Evolutionary conservation across 2,888 invertebrate species (phyloP).

Genomic region (Cerastoderma edule): DNA sequence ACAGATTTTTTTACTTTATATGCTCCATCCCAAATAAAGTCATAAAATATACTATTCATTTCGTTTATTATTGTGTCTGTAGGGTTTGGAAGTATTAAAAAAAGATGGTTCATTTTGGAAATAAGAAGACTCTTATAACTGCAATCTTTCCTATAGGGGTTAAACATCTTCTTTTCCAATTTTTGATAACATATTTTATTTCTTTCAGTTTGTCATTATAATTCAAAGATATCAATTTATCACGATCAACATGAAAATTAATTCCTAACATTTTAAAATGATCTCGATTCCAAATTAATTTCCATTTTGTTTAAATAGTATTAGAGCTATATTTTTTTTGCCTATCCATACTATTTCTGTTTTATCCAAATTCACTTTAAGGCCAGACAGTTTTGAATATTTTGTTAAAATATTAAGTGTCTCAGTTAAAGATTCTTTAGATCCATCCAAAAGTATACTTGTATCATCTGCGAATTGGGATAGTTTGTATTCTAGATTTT

Average conservation of each 20-base stretch:
- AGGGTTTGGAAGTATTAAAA: neutral
- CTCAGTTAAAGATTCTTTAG: neutral
- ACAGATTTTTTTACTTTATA: constrained; percentile 4
- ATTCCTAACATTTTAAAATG: neutral
- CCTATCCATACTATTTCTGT: neutral
- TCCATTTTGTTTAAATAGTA: constrained; percentile 2
- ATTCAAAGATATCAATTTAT: too few species aligned
- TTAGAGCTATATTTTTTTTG: constrained; percentile 7
- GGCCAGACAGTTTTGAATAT: neutral
- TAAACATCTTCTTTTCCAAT: too few species aligned
- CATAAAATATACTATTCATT: neutral
- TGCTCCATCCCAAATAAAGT: neutral
- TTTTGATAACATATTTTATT: constrained; percentile 6
- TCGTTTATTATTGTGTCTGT: neutral
- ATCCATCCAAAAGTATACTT: constrained; percentile 1
- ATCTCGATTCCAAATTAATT: neutral
- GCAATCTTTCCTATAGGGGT: too few species aligned
- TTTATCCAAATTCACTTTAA: neutral
- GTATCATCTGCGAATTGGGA: constrained; percentile 12
- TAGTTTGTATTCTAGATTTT: neutral
- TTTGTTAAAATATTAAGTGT: neutral
- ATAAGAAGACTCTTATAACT: too few species aligned
- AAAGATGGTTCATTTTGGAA: constrained; percentile 1
- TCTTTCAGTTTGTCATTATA: neutral
- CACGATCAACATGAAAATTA: constrained; percentile 1